Base-by-base conservation (phyloP, 1,140 invertebrate genomes). In the Helicorthomorpha holstii region DNA sequence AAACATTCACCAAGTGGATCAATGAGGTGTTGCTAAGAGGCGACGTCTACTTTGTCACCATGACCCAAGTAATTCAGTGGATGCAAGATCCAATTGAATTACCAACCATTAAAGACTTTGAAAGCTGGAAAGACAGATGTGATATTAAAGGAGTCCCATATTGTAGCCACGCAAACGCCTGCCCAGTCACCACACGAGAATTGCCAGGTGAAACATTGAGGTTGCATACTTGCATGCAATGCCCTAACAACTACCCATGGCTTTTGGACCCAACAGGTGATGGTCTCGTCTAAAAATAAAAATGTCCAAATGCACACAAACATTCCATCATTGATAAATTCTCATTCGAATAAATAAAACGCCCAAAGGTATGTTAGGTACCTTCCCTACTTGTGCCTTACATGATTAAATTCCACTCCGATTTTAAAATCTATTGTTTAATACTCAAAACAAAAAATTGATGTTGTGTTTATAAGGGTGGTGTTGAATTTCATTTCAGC, bases 231-330 rank as follows among this genome's bases (percentile, higher is more conserved):
- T 94, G 90, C 67, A 87, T 91, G 82, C 87, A 92, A 66, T 94
- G 90, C 66, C 89, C 87, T 21, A 87, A 90, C 60, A 90, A 92
- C 67, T 94, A 94, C 65, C 90, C 90, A 25, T 94, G 89, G 89
- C 80, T 94, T 60, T 74, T 91, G 57, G 88, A 94, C 70, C 89
- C 89, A 50, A 93, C 88, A 58, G 89, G 89, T 58, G 88, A 94
- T 71, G 89, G 88, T 60, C 87, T 90, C 72, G 29, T 16, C 29
- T 34, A 34, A 34, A 34, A 34, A n/a, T n/a, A n/a, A n/a, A n/a
- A n/a, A n/a, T n/a, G n/a, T n/a, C n/a, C n/a, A n/a, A n/a, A n/a
- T n/a, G n/a, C n/a, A n/a, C n/a, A n/a, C n/a, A n/a, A n/a, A n/a
- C n/a, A n/a, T n/a, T n/a, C n/a, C n/a, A n/a, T n/a, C n/a, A n/a